phyloP scores from a whole-genome alignment of 2,113 vertebrate genomes.

The Xyliphius kryptos region DNA sequence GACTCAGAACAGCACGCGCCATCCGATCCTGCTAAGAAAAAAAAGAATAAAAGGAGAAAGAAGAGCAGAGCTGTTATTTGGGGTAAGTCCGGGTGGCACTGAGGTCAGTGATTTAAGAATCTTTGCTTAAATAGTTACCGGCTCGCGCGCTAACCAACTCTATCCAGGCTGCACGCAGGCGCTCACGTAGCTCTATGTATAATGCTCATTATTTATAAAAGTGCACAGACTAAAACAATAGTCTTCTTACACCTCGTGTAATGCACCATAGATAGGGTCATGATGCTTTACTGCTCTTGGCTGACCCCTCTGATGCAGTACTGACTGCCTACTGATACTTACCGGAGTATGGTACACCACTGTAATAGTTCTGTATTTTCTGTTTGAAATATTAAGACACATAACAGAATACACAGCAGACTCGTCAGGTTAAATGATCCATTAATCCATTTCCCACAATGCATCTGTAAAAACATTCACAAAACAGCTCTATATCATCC shows the following conservation, averaged over 20 bases:
- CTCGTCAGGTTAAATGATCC: neutral
- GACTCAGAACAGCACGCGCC: too few species aligned
- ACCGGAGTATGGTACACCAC: neutral
- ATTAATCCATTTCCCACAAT: neutral
- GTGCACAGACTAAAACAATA: neutral
- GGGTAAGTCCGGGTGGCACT: too few species aligned
- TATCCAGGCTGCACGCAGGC: neutral
- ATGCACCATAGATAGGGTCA: neutral
- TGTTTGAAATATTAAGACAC: neutral
- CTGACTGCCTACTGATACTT: neutral
- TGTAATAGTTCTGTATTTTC: neutral
- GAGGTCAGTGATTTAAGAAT: too few species aligned
- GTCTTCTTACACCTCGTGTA: neutral
- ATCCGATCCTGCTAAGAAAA: too few species aligned
- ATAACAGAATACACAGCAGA: neutral
- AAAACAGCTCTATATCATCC: neutral
- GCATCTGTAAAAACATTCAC: neutral
- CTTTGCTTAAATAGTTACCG: constrained; percentile 23
- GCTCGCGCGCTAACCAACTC: constrained; percentile 13
- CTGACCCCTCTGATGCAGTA: constrained; percentile 1
- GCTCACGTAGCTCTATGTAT: neutral
- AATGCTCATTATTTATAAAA: neutral
- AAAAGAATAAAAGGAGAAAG: too few species aligned
- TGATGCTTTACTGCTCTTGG: neutral
- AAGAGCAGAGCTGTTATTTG: too few species aligned